Evolutionary conservation across 2,888 invertebrate species (phyloP).

Genomic region (Athalia rosae): DNA sequence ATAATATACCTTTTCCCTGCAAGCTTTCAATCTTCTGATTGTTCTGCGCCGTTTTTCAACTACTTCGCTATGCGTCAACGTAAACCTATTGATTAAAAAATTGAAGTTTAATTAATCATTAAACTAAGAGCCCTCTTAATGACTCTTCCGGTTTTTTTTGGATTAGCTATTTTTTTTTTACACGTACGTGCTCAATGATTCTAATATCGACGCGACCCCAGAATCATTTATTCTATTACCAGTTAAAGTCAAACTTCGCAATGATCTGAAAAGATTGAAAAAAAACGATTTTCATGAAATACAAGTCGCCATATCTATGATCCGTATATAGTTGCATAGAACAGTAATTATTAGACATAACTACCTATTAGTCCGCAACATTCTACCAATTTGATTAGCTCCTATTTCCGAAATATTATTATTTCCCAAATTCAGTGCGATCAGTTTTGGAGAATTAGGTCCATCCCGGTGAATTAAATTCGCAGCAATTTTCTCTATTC

Average conservation of each 20-base stretch:
- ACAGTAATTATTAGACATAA: neutral
- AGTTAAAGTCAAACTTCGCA: conserved; percentile 57
- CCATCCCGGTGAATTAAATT: conserved; percentile 58
- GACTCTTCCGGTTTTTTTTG: too few relatives aligned
- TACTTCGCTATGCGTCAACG: conserved; percentile 18
- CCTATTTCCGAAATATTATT: conserved; percentile 69
- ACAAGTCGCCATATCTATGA: neutral
- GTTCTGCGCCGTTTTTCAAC: conserved; percentile 28
- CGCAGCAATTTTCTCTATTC: conserved; percentile 60
- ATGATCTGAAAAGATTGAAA: conserved; percentile 52
- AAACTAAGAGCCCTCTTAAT: too few relatives aligned
- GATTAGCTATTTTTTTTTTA: neutral
- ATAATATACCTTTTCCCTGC: conserved; percentile 33
- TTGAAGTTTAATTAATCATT: neutral
- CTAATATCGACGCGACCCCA: conserved; percentile 56
- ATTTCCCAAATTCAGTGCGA: conserved; percentile 68
- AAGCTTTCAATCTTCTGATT: conserved; percentile 13
- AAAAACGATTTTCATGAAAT: neutral
- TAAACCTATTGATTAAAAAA: conserved; percentile 1
- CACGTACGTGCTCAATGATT: conserved; percentile 54
- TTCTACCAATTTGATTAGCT: conserved; percentile 59
- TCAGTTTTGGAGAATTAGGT: conserved; percentile 56
- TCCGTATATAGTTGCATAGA: neutral
- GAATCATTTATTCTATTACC: conserved; percentile 59
- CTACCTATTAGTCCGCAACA: conserved; percentile 65